A percentile compares a stretch with the other conserved stretches of the same genome.
Conservation (phyloP, 2,113 vertebrate species). For the Sapayoa aenigma region DNA sequence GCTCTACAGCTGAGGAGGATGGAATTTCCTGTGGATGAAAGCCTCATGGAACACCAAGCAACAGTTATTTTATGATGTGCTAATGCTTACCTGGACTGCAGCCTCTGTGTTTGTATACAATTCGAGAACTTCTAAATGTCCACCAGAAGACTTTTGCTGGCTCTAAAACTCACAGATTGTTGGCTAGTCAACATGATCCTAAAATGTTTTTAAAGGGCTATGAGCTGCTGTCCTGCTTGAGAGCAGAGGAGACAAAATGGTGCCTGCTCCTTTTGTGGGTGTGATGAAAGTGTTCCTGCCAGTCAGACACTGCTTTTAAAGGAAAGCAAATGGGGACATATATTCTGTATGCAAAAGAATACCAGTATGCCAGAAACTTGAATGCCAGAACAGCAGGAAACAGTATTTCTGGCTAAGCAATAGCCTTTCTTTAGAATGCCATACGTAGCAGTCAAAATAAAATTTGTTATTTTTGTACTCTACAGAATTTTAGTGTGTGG, state of each 20-base stretch:
- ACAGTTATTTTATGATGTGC: neutral
- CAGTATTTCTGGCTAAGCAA: neutral
- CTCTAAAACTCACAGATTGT: neutral
- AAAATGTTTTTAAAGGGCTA: neutral
- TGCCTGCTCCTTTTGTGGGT: neutral
- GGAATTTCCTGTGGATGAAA: neutral
- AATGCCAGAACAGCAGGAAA: neutral
- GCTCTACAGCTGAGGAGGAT: neutral
- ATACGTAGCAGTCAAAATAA: neutral
- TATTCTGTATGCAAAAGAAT: neutral
- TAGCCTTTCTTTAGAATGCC: neutral
- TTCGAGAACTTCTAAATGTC: neutral
- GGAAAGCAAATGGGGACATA: neutral
- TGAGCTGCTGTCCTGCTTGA: neutral
- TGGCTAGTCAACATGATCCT: neutral
- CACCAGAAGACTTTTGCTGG: neutral
- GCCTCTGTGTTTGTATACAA: neutral
- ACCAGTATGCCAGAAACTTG: neutral
- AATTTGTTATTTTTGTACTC: neutral
- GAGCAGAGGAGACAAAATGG: neutral
- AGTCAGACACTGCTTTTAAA: neutral
- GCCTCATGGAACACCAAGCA: neutral
- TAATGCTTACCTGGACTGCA: neutral
- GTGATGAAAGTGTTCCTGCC: neutral
- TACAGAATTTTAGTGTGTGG: neutral